These are phyloP conservation scores for Bufotes viridis DNA, from an alignment of 2,797 vertebrate species.

Conservation along the genomic window DNA sequence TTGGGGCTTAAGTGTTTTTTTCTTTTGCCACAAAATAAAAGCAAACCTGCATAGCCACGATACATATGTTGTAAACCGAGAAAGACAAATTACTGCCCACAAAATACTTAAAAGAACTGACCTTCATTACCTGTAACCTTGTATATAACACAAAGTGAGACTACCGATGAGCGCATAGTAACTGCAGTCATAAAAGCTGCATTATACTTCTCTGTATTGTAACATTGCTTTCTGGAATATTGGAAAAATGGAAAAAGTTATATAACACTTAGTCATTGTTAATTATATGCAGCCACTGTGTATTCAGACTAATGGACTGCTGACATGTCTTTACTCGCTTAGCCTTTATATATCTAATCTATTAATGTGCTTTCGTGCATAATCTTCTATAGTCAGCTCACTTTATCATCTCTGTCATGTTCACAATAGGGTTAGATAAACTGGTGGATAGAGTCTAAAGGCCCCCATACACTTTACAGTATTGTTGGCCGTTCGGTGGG, in stretches of 20 bases:
- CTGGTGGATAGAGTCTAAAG: too few relatives aligned
- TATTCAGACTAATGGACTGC: too few relatives aligned
- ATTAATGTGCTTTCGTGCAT: too few relatives aligned
- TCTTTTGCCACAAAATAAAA: conserved; percentile 6
- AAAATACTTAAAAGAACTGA: background rate
- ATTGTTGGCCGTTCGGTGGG: too few relatives aligned
- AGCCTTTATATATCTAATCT: too few relatives aligned
- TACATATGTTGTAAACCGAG: background rate
- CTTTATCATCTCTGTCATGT: too few relatives aligned
- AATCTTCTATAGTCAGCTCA: too few relatives aligned
- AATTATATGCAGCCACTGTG: too few relatives aligned
- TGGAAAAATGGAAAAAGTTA: background rate
- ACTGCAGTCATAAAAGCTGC: background rate
- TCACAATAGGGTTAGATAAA: too few relatives aligned
- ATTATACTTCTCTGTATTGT: background rate
- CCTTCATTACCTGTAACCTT: background rate
- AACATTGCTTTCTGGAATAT: too few relatives aligned
- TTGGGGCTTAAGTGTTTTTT: background rate
- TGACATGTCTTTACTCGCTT: too few relatives aligned
- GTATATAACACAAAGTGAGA: background rate
- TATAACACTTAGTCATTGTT: background rate
- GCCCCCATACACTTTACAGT: too few relatives aligned
- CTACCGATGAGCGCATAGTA: background rate
- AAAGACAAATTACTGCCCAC: background rate
- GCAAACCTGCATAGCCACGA: background rate